Percentiles rank a stretch among this genome's conserved stretches.
These are phyloP conservation scores for Drepana arcuata DNA, from an alignment of 1,140 invertebrate species.

Conservation along the genomic window DNA sequence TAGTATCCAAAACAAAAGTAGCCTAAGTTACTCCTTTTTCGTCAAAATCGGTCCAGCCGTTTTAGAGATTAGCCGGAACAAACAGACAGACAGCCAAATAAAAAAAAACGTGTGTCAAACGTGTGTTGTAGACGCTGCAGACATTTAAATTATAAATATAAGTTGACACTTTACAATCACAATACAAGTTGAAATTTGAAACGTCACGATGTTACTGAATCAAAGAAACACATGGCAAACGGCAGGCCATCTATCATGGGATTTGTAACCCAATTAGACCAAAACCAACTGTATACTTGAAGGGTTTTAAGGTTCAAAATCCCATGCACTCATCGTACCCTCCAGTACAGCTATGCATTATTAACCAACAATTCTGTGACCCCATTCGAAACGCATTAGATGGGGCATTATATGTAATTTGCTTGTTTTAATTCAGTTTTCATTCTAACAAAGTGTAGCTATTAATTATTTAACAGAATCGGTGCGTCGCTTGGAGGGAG, in stretches of 20 bases:
- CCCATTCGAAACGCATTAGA: conserved; percentile 57
- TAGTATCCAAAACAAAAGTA: too few species aligned
- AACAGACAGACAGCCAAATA: too few species aligned
- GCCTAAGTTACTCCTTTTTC: too few species aligned
- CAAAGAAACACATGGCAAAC: conserved; percentile 41
- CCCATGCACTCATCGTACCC: conserved; percentile 5
- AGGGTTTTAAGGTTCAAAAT: conserved; percentile 16
- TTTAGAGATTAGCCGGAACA: too few species aligned
- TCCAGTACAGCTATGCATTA: conserved; percentile 49
- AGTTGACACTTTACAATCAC: too few species aligned
- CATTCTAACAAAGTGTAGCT: conserved; percentile 55
- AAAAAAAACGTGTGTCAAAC: too few species aligned
- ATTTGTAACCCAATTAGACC: conserved; percentile 14
- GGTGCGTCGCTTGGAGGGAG: conserved; percentile 3
- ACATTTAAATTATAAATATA: too few species aligned
- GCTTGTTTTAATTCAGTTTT: conserved; percentile 68
- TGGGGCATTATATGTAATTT: conserved; percentile 57
- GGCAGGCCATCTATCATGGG: conserved; percentile 44
- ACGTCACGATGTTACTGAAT: conserved; percentile 33
- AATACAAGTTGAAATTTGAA: conserved; percentile 21
- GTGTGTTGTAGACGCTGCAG: too few species aligned
- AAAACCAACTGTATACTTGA: conserved; percentile 8
- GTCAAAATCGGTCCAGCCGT: too few species aligned
- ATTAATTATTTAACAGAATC: conserved; percentile 54
- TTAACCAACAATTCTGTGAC: conserved; percentile 57